A percentile compares a stretch with the other conserved stretches of the same genome.
These are phyloP conservation scores for Megaceryle torquata DNA, from an alignment of 2,113 vertebrate genomes.

Conservation along the genomic window DNA sequence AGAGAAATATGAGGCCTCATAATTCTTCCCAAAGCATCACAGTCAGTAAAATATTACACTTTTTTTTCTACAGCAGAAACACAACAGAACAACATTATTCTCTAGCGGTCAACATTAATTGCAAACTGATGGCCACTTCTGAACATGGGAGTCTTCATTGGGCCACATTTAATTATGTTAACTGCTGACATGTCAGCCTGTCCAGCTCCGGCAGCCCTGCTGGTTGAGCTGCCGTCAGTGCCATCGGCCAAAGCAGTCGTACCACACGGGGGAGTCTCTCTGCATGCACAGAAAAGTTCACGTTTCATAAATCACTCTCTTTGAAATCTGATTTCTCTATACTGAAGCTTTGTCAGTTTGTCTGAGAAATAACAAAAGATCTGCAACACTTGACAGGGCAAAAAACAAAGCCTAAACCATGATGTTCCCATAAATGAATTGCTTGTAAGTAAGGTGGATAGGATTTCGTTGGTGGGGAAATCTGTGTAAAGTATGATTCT, in stretches of 20 bases:
- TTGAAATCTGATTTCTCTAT: conserved; percentile 26
- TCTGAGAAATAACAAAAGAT: neutral
- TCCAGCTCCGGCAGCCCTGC: neutral
- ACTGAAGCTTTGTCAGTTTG: neutral
- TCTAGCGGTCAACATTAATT: neutral
- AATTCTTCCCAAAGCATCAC: conserved; percentile 10
- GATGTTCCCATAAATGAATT: neutral
- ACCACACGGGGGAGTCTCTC: conserved; percentile 77
- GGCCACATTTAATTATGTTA: neutral
- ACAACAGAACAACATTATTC: neutral
- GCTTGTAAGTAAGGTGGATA: neutral
- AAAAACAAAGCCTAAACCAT: neutral
- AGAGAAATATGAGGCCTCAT: conserved; percentile 38
- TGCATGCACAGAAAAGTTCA: conserved; percentile 10
- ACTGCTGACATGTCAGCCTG: neutral
- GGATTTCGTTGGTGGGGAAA: neutral
- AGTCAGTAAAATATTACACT: neutral
- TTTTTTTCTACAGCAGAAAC: neutral
- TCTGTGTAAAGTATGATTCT: neutral
- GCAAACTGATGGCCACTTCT: neutral
- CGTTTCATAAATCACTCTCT: conserved; percentile 40
- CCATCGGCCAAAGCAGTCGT: neutral
- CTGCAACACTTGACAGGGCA: neutral
- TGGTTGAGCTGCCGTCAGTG: neutral
- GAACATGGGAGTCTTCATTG: neutral